Evolutionary conservation across 1,140 invertebrate species (phyloP), one percentile per base, ranked within the genome.

Genomic region (Diabrotica virgifera): DNA sequence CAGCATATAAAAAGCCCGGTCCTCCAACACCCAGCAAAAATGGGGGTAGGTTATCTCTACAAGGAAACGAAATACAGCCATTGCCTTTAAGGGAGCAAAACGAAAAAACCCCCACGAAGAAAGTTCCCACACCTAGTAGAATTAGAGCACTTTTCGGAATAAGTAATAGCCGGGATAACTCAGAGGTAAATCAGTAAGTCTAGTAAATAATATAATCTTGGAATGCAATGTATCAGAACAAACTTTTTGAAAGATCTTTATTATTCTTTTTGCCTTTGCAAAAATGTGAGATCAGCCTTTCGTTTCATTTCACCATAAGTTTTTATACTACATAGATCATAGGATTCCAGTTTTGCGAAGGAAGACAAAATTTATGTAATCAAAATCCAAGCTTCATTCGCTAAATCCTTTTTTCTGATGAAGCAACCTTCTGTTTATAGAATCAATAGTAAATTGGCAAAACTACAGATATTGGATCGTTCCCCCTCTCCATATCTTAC

Each of bases 11-110:
- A 80, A 89, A 86, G 77, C 91, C 91, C 1, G 91, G 90, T 5
- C 91, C 90, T 53, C 90, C 90, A 10, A 93, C 91, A 6, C 91
- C 90, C 5, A 91, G 89, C 78, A 92, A 91, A 79, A 88, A 91
- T 76, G 89, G 89, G n/a, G 88, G 89, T 1, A 81, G 89, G 66
- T 74, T 86, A 9, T 91, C 89, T 66, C 80, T 82, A 70, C 85
- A 83, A 78, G 85, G 79, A 7, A 79, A 76, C 52, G 79, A 80
- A 64, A n/a, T 71, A 5, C 74, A 71, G 52, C 68, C 69, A 8
- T 65, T 78, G 52, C 68, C 69, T 10, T 65, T 78, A 13, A 69
- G 70, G 37, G 77, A 80, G 53, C 61, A 70, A 7, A 72, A 74
- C 59, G 69, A 70, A 35, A 63, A 8, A 6, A 71, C 70, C 38